A percentile compares a stretch with the other conserved stretches of the same genome.
Conservation (phyloP, 2,113 vertebrate species). For the Ascaphus truei region DNA sequence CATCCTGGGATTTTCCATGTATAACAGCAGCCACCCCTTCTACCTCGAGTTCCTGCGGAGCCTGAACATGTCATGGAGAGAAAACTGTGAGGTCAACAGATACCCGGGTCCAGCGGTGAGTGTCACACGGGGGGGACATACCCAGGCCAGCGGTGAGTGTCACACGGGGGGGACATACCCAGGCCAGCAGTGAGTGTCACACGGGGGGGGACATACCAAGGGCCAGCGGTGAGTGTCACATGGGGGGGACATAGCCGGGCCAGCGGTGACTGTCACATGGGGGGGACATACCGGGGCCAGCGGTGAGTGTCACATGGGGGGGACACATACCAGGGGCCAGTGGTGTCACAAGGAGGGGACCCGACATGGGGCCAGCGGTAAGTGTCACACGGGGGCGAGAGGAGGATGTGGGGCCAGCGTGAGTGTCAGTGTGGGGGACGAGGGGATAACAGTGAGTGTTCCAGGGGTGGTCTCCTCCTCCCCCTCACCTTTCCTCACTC, state of each 20-base stretch:
- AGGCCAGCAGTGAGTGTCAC: neutral
- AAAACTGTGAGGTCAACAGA: slow-evolving; percentile 80
- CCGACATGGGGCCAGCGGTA: fast-evolving
- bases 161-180: too few relatives aligned
- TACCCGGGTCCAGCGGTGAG: slow-evolving; percentile 84
- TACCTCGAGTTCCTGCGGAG: slow-evolving; percentile 88
- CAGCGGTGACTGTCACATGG: too few relatives aligned
- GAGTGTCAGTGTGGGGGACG: neutral
- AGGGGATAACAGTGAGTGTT: too few relatives aligned
- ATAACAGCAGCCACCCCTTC: slow-evolving; percentile 88
- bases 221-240: slow-evolving; percentile 73
- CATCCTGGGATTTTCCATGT: slow-evolving; percentile 89
- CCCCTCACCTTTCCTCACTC: too few relatives aligned
- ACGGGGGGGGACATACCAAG: slow-evolving; percentile 55
- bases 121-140: neutral
- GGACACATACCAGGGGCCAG: slow-evolving; percentile 70
- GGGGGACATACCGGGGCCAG: neutral
- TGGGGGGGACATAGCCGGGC: fast-evolving
- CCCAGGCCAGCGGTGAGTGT: fast-evolving
- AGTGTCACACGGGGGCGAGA: too few relatives aligned
- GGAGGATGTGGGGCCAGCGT: neutral
- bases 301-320: neutral
- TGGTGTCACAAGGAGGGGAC: slow-evolving; percentile 42
- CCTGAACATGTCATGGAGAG: slow-evolving; percentile 90
- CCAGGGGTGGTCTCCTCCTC: too few relatives aligned